A percentile compares a stretch with the other conserved stretches of the same genome.
Evolutionary conservation across 2,797 vertebrate species (phyloP).

Genomic region (Morelia viridis): DNA sequence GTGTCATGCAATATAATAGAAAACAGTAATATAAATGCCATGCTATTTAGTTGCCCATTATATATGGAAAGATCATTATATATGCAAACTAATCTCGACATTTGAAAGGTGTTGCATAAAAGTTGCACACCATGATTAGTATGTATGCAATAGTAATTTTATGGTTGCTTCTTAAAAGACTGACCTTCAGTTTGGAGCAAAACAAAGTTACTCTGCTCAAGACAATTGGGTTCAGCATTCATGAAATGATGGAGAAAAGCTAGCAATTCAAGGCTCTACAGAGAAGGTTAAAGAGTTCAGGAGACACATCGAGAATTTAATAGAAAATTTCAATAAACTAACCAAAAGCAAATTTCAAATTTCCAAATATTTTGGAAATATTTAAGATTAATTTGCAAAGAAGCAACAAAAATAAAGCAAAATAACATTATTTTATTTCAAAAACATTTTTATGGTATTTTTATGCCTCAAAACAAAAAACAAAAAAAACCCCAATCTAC

Average conservation of each 20-base stretch:
- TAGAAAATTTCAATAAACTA: neutral
- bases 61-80: neutral
- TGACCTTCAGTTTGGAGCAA: neutral
- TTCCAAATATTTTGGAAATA: neutral
- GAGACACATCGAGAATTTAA: neutral
- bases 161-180: neutral
- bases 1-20: neutral
- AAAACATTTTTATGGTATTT: neutral
- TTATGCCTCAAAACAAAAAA: neutral
- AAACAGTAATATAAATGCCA: neutral
- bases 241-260: neutral
- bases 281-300: too few species aligned
- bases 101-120: neutral
- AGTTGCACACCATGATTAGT: neutral
- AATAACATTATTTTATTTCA: neutral
- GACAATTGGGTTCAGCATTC: neutral
- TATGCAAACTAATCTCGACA: neutral
- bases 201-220: neutral
- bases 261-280: neutral
- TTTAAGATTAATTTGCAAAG: neutral
- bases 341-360: neutral
- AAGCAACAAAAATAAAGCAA: neutral
- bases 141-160: neutral
- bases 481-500: neutral
- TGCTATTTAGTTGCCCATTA: neutral